Evolutionary conservation across 2,797 vertebrate genomes (phyloP), one percentile per base, ranked within the genome.

Genomic region (Falco novaeseelandiae): DNA sequence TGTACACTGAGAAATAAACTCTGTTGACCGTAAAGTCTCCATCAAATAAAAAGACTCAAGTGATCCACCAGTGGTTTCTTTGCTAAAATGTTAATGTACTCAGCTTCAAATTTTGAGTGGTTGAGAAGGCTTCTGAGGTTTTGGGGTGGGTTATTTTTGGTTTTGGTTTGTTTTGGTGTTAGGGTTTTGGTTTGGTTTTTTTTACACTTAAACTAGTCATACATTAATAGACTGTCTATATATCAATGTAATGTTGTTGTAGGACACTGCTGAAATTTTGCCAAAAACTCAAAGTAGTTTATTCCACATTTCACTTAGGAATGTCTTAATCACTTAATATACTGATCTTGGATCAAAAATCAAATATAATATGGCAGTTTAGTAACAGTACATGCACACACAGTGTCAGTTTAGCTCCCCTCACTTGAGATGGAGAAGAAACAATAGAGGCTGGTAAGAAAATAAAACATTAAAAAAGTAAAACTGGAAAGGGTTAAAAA

Each of bases 141-240:
- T 89, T 1, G 2, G 4, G 21, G 1, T 20, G 26, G 15, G 3
- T 2, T 8, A 40, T 49, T 25, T n/a, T 58, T 17, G 9, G 22
- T 58, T 38, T 61, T 58, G 4, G 13, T 72, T 49, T 51, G 13
- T 22, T 69, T 59, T 61, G 29, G 13, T 44, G 22, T 4, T 77
- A 19, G 6, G 6, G 26, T n/a, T 26, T 51, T 11, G 40, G 26
- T n/a, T 26, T 51, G 38, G 40, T 13, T 13, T 14, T 51, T 59
- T 48, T 82, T 63, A 9, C 7, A 10, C 72, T 69, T 82, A 76
- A 69, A 27, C 10, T 57, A 32, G 7, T 30, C 4, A 19, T 4
- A 40, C 20, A 9, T 80, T 87, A 66, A 34, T 48, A 21, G 5
- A 29, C 14, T 51, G 15, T 22, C 26, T 49, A 5, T 34, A 4